phyloP scores from a whole-genome alignment of 2,888 invertebrate genomes.

The Nomada fucata region DNA sequence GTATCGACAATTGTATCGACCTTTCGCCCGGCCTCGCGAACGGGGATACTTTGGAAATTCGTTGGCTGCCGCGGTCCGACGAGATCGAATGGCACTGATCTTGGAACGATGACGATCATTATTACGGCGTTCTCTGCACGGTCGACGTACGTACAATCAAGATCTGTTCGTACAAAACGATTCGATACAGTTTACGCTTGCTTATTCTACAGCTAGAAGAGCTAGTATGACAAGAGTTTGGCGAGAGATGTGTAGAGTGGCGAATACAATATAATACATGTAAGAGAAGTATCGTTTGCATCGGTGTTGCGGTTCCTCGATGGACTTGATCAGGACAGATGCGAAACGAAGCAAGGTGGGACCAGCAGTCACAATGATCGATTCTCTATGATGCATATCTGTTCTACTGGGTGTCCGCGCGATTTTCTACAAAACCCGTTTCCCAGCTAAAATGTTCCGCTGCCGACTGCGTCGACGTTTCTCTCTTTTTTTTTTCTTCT shows the following conservation, averaged over 20 bases:
- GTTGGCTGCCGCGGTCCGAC: background rate
- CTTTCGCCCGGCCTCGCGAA: background rate
- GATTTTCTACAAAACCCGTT: conserved; percentile 10
- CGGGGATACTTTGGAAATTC: background rate
- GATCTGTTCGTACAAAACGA: conserved; percentile 51
- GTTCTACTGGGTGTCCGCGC: conserved; percentile 58
- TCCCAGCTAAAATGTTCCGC: conserved; percentile 3
- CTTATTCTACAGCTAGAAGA: conserved; percentile 65
- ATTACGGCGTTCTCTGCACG: conserved; percentile 37
- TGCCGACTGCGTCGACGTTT: conserved; percentile 4
- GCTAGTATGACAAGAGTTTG: conserved; percentile 54
- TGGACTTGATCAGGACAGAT: conserved; percentile 66
- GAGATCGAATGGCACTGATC: conserved; percentile 52
- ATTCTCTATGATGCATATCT: conserved; percentile 60
- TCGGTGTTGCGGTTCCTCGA: conserved; percentile 67
- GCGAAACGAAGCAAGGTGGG: conserved; percentile 81
- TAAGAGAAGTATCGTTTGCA: conserved; percentile 45
- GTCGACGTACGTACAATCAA: conserved; percentile 4
- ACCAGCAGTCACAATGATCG: conserved; percentile 82
- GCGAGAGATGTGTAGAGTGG: conserved; percentile 61
- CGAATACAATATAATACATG: conserved; percentile 43
- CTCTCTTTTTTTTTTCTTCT: too few relatives aligned
- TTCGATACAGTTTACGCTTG: conserved; percentile 26
- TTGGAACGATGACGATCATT: conserved; percentile 16
- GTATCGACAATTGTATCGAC: background rate